Base-by-base conservation (phyloP, 2,888 invertebrate species). In the Melinopterus prodromus region DNA sequence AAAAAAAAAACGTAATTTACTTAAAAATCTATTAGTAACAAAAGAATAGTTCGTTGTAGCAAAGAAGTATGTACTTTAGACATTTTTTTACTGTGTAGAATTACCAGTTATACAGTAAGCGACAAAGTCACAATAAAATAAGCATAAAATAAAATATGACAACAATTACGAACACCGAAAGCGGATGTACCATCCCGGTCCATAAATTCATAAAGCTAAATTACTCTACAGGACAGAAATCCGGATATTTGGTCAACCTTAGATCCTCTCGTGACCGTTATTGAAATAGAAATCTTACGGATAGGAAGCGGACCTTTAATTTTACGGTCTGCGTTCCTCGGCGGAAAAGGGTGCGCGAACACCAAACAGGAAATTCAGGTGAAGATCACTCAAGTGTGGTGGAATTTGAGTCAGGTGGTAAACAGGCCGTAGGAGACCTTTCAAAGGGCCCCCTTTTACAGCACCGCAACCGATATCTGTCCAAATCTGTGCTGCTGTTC, bases 371-470 rank as follows among this genome's bases (percentile, higher is more conserved):
- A 77, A 71, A 77, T 79, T 72, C 15, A 72, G 71, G 76, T 71
- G 70, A 71, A 75, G 80, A 53, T 80, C 79, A 76, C 70, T 78
- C 70, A 53, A 71, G 79, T 80, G 81, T 78, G 69, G 78, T 79
- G 80, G 80, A 78, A 82, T 80, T 36, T 71, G 75, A 80, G 82
- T 82, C 83, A 83, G 83, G 83, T 83, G 83, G 82, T 80, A 79
- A 80, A 80, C 80, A 79, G 70, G 12, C 53, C 1, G 5, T 26
- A 4, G 9, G 53, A 53, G 53, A 7, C 53, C 53, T 53, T 53
- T 53, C 53, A 53, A 53, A 53, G 53, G 12, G 53, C 5, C 7
- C 38, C 7, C 7, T 53, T 53, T 53, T 53, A 53, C 53, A 3
- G 53, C 53, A 9, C 12, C 5, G 7, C 3, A 53, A 53, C 53